A percentile compares a stretch with the other conserved stretches of the same genome.
Conservation (phyloP, 2,113 vertebrate species). For the Triplophysa tibetana region DNA sequence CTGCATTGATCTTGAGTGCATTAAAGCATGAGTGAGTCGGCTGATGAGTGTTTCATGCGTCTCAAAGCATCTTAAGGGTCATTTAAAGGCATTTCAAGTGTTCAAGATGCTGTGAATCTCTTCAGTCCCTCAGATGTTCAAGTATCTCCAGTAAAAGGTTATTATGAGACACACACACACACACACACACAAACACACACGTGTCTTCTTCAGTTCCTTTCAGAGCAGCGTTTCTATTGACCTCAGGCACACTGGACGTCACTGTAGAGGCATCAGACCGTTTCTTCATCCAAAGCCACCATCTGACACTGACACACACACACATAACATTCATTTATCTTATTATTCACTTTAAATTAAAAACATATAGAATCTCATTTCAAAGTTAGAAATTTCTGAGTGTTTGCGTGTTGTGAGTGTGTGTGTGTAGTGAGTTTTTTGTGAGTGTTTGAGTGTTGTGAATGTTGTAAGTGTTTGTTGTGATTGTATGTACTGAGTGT, state of each 20-base stretch:
- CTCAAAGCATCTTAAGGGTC: too few species aligned
- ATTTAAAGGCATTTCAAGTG: too few species aligned
- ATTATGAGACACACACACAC: background rate
- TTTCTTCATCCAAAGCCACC: constrained; percentile 82
- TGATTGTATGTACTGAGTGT: too few species aligned
- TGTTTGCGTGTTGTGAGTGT: too few species aligned
- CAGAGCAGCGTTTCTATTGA: background rate
- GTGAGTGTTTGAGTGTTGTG: too few species aligned
- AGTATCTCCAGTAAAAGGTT: background rate
- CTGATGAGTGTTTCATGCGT: background rate
- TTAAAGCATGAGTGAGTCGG: background rate
- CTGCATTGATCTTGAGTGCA: background rate
- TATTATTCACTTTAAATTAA: background rate
- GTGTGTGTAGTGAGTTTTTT: background rate
- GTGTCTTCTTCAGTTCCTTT: background rate
- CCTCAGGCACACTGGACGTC: constrained; percentile 33
- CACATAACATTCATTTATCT: background rate
- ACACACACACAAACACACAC: background rate
- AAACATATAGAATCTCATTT: too few species aligned
- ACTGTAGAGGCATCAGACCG: constrained; percentile 56
- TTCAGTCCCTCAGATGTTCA: too few species aligned
- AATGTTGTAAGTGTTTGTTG: too few species aligned
- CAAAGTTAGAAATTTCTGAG: too few species aligned
- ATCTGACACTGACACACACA: constrained; percentile 78
- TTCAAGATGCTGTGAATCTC: too few species aligned